These are phyloP conservation scores for Hylyphantes graminicola DNA, from an alignment of 1,140 invertebrate species.

Conservation along the genomic window DNA sequence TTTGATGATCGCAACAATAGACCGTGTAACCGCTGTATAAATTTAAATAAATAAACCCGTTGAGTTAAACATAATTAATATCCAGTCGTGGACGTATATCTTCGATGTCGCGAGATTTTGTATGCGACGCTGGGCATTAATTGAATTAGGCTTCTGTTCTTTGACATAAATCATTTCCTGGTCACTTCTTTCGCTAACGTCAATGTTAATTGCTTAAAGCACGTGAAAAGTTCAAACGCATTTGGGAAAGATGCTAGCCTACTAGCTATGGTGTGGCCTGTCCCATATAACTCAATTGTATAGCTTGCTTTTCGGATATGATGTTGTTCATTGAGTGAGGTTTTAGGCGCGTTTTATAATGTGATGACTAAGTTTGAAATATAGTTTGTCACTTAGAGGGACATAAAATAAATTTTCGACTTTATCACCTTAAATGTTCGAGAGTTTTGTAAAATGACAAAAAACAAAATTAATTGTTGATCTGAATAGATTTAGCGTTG, in stretches of 20 bases:
- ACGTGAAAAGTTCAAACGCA: constrained; percentile 20
- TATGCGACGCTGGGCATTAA: constrained; percentile 52
- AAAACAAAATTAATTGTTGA: too few species aligned
- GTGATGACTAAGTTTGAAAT: too few species aligned
- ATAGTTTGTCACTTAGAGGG: too few species aligned
- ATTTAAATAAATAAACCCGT: constrained; percentile 56
- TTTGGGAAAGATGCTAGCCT: neutral
- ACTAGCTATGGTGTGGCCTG: too few species aligned
- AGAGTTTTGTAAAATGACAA: too few species aligned
- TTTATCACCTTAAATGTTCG: too few species aligned
- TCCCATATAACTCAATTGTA: too few species aligned
- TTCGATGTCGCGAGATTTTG: constrained; percentile 54
- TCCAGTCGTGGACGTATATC: constrained; percentile 43
- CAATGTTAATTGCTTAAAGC: constrained; percentile 41
- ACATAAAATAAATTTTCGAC: too few species aligned
- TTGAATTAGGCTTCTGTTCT: constrained; percentile 50
- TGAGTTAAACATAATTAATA: constrained; percentile 47
- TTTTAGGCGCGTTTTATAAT: too few species aligned
- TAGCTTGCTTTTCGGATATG: too few species aligned
- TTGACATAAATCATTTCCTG: constrained; percentile 50
- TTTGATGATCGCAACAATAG: constrained; percentile 56
- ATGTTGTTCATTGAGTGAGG: too few species aligned
- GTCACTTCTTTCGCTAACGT: constrained; percentile 39
- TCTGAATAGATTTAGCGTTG: too few species aligned
- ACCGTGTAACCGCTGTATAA: constrained; percentile 56